A percentile compares a stretch with the other conserved stretches of the same genome.
phyloP scores from a whole-genome alignment of 2,888 invertebrate species.

The Agelastica alni region DNA sequence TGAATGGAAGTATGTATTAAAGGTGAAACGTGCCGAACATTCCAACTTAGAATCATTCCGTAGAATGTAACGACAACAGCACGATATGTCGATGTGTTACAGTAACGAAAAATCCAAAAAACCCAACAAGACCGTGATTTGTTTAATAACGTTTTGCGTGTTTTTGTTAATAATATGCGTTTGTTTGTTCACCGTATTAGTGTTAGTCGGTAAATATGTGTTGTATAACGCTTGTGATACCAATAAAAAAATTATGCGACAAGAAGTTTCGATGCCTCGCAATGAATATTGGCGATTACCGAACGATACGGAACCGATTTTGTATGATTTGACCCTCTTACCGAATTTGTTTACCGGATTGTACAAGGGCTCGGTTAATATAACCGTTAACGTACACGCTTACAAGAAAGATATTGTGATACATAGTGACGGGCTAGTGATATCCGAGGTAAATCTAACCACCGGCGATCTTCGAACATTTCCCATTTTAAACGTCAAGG shows the following conservation, averaged over 20 bases:
- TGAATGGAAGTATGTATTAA: conserved; percentile 8
- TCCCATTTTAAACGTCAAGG: conserved; percentile 44
- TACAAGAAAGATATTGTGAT: conserved; percentile 42
- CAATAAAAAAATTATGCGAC: background rate
- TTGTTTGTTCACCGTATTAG: conserved; percentile 50
- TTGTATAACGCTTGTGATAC: conserved; percentile 35
- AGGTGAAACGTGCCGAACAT: conserved; percentile 20
- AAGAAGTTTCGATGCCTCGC: conserved; percentile 7
- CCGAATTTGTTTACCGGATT: conserved; percentile 66
- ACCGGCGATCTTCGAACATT: conserved; percentile 24
- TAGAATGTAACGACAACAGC: conserved; percentile 16
- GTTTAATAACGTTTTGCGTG: conserved; percentile 50
- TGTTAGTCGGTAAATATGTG: conserved; percentile 50
- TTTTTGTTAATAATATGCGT: conserved; percentile 50
- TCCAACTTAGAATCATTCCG: conserved; percentile 13
- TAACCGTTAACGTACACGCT: conserved; percentile 56
- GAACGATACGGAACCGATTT: conserved; percentile 61
- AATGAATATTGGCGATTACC: conserved; percentile 59
- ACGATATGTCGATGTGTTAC: conserved; percentile 28
- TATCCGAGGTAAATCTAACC: conserved; percentile 42
- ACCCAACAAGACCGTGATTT: conserved; percentile 36
- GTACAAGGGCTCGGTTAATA: conserved; percentile 64
- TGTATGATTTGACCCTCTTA: conserved; percentile 67
- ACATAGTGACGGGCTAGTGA: conserved; percentile 47
- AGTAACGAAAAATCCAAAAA: conserved; percentile 28